Evolutionary conservation across 2,888 invertebrate genomes (phyloP).

Genomic region (Eristalis pertinax): DNA sequence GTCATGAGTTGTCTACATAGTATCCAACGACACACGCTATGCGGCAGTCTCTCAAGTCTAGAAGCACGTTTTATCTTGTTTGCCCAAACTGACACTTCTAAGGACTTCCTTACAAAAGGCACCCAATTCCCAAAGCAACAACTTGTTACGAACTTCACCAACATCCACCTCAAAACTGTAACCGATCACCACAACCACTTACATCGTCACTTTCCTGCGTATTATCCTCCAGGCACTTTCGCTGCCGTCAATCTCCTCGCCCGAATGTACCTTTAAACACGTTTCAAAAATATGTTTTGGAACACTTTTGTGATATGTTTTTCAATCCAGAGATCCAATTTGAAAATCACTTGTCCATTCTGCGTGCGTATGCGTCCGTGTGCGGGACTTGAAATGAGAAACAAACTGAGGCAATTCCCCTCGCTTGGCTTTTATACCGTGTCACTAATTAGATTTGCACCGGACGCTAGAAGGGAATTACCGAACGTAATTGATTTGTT

Average conservation of each 20-base stretch:
- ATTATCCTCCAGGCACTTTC: neutral
- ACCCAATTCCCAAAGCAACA: too few relatives aligned
- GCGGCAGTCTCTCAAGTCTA: too few relatives aligned
- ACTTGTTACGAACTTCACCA: neutral
- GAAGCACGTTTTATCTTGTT: too few relatives aligned
- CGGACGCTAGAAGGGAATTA: neutral
- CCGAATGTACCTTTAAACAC: neutral
- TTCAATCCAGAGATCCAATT: neutral
- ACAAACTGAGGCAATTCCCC: constrained; percentile 45
- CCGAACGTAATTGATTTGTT: neutral
- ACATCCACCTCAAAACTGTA: neutral
- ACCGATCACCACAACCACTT: neutral
- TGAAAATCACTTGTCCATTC: neutral
- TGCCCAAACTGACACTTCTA: too few relatives aligned
- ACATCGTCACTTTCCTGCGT: neutral
- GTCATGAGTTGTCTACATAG: too few relatives aligned
- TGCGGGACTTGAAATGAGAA: constrained; percentile 24
- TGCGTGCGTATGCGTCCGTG: neutral
- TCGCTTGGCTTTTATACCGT: constrained; percentile 51
- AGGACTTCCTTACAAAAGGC: too few relatives aligned
- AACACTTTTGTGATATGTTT: neutral
- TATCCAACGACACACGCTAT: too few relatives aligned
- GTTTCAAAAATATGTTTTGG: neutral
- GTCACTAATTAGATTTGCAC: neutral
- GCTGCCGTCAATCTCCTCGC: neutral